Evolutionary conservation across 2,888 invertebrate genomes (phyloP).

Genomic region (Coecobrya sp.): DNA sequence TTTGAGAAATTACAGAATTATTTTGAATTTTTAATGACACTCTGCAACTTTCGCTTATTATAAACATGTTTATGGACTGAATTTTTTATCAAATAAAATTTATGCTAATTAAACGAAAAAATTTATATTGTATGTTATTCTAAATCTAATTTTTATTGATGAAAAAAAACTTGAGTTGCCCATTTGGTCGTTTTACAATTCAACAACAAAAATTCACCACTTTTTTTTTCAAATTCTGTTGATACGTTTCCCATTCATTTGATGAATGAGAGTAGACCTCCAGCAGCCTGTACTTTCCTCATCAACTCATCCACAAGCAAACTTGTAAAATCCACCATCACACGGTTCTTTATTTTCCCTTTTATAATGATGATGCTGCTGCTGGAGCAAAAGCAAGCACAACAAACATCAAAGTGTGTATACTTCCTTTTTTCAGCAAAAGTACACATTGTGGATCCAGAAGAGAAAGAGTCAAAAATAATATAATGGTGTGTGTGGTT

Average conservation of each 20-base stretch:
- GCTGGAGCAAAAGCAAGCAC: background rate
- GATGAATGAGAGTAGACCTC: background rate
- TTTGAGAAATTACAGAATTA: slow-evolving; percentile 22
- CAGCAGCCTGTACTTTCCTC: background rate
- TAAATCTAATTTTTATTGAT: background rate
- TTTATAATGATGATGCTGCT: slow-evolving; percentile 31
- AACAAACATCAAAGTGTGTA: slow-evolving; percentile 64
- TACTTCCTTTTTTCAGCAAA: slow-evolving; percentile 22
- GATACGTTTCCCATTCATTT: slow-evolving; percentile 33
- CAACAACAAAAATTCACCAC: too few relatives aligned
- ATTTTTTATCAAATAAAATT: background rate
- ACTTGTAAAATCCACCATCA: slow-evolving; percentile 18
- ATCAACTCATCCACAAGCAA: slow-evolving; percentile 37
- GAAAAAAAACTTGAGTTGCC: too few relatives aligned
- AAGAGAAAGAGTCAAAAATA: slow-evolving; percentile 68
- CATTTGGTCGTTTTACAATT: too few relatives aligned
- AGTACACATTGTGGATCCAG: slow-evolving; percentile 15
- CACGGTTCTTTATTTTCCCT: slow-evolving; percentile 3
- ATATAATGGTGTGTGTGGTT: slow-evolving; percentile 65
- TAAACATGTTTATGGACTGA: background rate
- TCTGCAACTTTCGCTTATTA: background rate
- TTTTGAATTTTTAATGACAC: slow-evolving; percentile 12
- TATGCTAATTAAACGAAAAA: background rate
- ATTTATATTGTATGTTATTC: background rate
- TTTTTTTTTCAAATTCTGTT: too few relatives aligned